phyloP scores from a whole-genome alignment of 2,797 vertebrate species.

The Setipinna tenuifilis region DNA sequence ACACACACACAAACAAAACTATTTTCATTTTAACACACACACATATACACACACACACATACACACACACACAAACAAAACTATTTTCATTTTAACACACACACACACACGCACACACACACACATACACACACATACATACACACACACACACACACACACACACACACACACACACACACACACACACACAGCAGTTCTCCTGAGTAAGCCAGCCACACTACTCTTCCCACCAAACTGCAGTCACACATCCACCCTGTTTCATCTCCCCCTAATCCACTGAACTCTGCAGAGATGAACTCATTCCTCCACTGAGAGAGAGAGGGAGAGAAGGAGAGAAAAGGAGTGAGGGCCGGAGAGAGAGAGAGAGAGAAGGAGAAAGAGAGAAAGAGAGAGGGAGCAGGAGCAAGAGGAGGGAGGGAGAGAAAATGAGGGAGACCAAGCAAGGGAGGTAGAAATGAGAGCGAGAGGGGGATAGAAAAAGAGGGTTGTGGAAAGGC shows the following conservation, averaged over 20 bases:
- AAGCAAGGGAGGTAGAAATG: background rate
- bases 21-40: too few species aligned
- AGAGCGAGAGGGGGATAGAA: background rate
- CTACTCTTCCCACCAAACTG: slow-evolving; percentile 70
- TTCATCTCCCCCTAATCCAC: slow-evolving; percentile 71
- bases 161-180: background rate
- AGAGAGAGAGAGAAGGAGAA: slow-evolving; percentile 38
- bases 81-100: too few species aligned
- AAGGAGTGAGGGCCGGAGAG: slow-evolving; percentile 13
- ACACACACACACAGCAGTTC: slow-evolving; percentile 32
- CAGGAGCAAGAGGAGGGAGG: background rate
- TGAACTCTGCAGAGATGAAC: slow-evolving; percentile 74
- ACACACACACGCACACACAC: background rate
- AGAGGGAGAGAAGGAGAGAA: slow-evolving; percentile 29
- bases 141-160: background rate
- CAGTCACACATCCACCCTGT: slow-evolving; percentile 68
- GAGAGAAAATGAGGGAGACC: slow-evolving; percentile 37
- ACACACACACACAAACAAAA: slow-evolving; percentile 53
- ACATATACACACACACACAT: slow-evolving; percentile 60
- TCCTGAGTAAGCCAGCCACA: slow-evolving; percentile 53
- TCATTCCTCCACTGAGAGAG: slow-evolving; percentile 67
- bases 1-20: slow-evolving; percentile 30
- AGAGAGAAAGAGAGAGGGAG: slow-evolving; percentile 44
- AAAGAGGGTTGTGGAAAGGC: background rate
- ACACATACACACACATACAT: background rate